Conservation (phyloP, 2,797 vertebrate genomes). For the Hybognathus amarus region DNA sequence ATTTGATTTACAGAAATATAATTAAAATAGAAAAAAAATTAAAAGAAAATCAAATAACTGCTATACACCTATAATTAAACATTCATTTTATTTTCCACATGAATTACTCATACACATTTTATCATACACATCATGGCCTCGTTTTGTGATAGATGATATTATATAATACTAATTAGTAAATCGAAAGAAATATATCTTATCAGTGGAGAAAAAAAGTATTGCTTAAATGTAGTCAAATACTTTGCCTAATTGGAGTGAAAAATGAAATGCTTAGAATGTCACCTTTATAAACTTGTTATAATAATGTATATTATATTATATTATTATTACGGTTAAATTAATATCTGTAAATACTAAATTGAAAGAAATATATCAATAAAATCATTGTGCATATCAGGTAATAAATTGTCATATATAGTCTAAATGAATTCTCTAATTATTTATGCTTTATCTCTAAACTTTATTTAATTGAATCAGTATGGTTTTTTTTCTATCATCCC, state of each 20-base stretch:
- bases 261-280: not conserved
- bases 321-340: not conserved
- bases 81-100: too few relatives aligned
- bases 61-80: not conserved
- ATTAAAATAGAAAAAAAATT: not conserved
- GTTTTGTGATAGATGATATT: not conserved
- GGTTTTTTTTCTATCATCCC: not conserved
- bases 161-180: not conserved
- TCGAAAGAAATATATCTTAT: not conserved
- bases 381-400: not conserved
- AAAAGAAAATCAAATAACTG: not conserved
- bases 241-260: not conserved
- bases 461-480: not conserved
- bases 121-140: not conserved
- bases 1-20: not conserved
- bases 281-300: not conserved
- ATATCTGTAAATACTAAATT: not conserved
- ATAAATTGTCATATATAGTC: not conserved
- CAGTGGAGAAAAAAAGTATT: not conserved
- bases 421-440: not conserved
- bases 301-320: not conserved
- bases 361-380: not conserved
- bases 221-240: not conserved
- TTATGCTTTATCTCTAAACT: not conserved
- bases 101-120: not conserved